These are phyloP conservation scores for Saxidomus purpurata DNA, from an alignment of 1,140 invertebrate species.

Conservation along the genomic window DNA sequence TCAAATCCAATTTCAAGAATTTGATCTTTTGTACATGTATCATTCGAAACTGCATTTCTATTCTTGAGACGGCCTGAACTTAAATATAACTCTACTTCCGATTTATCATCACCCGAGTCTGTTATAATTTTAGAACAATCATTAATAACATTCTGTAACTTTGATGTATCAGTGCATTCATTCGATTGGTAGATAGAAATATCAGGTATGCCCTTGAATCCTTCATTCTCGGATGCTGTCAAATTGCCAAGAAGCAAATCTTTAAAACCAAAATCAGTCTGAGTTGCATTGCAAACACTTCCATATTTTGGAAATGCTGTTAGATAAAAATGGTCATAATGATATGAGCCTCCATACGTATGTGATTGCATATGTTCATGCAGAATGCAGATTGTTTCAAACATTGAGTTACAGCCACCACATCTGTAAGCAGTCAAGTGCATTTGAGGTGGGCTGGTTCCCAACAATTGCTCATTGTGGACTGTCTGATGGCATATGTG, in stretches of 20 bases:
- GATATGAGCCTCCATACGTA: not conserved
- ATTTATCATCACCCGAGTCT: not conserved
- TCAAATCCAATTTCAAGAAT: not conserved
- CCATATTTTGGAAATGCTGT: conserved; percentile 39
- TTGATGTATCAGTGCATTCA: not conserved
- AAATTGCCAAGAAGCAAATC: no score
- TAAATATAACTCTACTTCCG: not conserved
- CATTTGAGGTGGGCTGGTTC: not conserved
- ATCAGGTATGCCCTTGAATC: no score
- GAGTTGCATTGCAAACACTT: not conserved
- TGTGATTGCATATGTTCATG: conserved; percentile 19
- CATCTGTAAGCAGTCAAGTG: conserved; percentile 4
- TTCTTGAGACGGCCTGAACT: no score
- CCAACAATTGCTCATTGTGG: not conserved
- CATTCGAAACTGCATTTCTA: not conserved
- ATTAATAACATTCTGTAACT: not conserved
- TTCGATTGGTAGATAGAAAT: not conserved
- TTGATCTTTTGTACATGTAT: not conserved
- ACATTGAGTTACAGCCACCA: conserved; percentile 1
- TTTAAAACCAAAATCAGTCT: not conserved
- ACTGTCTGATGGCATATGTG: not conserved
- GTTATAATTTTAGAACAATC: not conserved
- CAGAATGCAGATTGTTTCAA: not conserved
- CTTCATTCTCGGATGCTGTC: no score
- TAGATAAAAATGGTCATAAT: not conserved